Evolutionary conservation across 2,113 vertebrate species (phyloP), one percentile per base, ranked within the genome.

Genomic region (Albula goreensis): DNA sequence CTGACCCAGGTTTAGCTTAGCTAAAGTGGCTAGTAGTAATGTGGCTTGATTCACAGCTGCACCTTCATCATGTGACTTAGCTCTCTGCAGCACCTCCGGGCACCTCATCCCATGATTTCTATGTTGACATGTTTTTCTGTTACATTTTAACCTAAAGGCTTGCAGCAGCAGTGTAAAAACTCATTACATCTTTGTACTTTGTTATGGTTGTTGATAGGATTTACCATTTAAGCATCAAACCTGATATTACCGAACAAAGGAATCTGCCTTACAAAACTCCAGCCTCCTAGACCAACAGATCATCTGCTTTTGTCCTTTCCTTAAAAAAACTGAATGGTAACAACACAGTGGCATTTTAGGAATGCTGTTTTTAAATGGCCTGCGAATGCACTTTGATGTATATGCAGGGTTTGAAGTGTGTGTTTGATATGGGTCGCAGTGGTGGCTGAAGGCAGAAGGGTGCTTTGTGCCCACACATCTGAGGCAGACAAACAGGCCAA

Each of bases 401-500:
- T 60, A 15, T 60, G 57, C 17, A 15, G 57, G 57, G 57, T 15
- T 60, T 60, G 17, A 15, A 60, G 12, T 60, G 1, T 60, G 12
- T 60, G 12, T 60, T 15, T 60, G 5, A 7, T 7, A 70, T 5
- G 22, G 63, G 63, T 17, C 22, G 17, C 1, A 70, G 22, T 63
- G 63, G 22, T 17, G 63, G 3, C n/a, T 22, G 57, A 60, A 60
- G 19, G 17, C 63, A n/a, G 63, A 6, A 11, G 70, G 70, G 31
- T n/a, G 31, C n/a, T 74, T 13, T 74, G 70, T 74, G n/a, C 22
- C 70, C 70, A 74, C 22, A 70, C 63, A 74, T 5, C n/a, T 22
- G 22, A 74, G 70, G 19, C 17, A 31, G 50, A 78, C 81, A 87
- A 89, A 86, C 85, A 83, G 17, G 50, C 83, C 83, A 53, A 82